phyloP scores from a whole-genome alignment of 2,888 invertebrate species.

The Argyresthia goedartella region DNA sequence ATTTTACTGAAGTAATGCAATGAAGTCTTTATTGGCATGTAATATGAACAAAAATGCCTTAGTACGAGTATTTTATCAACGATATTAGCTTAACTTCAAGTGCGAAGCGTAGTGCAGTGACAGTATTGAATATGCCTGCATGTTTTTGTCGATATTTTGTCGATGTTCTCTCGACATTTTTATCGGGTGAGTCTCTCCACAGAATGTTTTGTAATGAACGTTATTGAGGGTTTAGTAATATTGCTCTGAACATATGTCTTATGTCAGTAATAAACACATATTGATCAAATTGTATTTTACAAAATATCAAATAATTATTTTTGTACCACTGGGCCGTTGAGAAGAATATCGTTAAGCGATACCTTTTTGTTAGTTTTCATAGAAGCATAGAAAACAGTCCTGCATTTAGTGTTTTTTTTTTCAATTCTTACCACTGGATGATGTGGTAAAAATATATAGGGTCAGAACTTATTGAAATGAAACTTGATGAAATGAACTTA shows the following conservation, averaged over 20 bases:
- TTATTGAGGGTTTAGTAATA: constrained; percentile 6
- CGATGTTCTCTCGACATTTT: too few species aligned
- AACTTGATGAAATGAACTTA: neutral
- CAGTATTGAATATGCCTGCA: too few species aligned
- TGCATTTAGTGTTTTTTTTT: constrained; percentile 5
- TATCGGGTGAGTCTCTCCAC: constrained; percentile 8
- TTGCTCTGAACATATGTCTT: constrained; percentile 7
- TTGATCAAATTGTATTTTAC: constrained; percentile 6
- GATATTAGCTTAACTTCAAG: too few species aligned
- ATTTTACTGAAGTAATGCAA: too few species aligned
- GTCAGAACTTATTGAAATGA: constrained; percentile 2
- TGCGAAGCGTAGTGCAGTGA: too few species aligned
- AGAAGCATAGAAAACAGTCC: constrained; percentile 9
- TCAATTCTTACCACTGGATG: constrained; percentile 12
- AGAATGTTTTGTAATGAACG: constrained; percentile 11
- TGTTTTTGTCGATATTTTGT: too few species aligned
- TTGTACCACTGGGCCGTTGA: constrained; percentile 10
- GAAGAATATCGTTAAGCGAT: constrained; percentile 11
- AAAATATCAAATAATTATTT: constrained; percentile 12
- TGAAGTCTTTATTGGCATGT: too few species aligned
- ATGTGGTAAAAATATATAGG: constrained; percentile 10
- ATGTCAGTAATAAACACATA: constrained; percentile 8
- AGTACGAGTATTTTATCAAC: too few species aligned
- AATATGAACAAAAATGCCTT: too few species aligned
- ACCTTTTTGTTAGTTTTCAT: constrained; percentile 9